Evolutionary conservation across 2,797 vertebrate genomes (phyloP).

Genomic region (Serranus cabrilla): DNA sequence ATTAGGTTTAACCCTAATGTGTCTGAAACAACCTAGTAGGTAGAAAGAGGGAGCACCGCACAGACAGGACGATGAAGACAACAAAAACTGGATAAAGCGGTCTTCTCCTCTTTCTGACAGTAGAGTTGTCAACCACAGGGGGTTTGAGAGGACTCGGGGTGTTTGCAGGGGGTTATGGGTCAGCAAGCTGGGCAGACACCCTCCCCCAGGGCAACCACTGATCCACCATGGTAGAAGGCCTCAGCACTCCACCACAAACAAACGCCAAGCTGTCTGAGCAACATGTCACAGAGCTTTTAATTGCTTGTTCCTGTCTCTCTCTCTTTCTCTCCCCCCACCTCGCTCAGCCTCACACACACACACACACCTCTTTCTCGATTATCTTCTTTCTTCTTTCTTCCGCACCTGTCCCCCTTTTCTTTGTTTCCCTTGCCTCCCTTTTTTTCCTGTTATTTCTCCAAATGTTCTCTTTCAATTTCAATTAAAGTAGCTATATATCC

Average conservation of each 20-base stretch:
- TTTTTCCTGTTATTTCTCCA: slow-evolving; percentile 4
- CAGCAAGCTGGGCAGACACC: slow-evolving; percentile 82
- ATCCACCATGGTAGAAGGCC: slow-evolving; percentile 76
- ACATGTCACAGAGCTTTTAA: slow-evolving; percentile 86
- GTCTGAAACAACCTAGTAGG: slow-evolving; percentile 31
- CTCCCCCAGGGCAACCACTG: slow-evolving; percentile 76
- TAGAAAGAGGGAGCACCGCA: slow-evolving; percentile 20
- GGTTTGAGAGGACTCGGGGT: slow-evolving; percentile 74
- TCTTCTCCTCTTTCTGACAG: slow-evolving; percentile 80
- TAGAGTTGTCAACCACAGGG: slow-evolving; percentile 79
- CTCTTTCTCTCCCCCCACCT: slow-evolving; percentile 31
- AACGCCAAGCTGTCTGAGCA: slow-evolving; percentile 83
- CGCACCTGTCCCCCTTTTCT: slow-evolving; percentile 47
- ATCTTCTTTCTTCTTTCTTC: slow-evolving; percentile 38
- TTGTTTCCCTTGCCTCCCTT: slow-evolving; percentile 36
- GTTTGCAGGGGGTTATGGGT: slow-evolving; percentile 84
- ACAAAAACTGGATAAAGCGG: slow-evolving; percentile 76
- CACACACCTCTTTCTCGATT: slow-evolving; percentile 42
- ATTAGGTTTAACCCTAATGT: slow-evolving; percentile 13
- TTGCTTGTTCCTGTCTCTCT: slow-evolving; percentile 84
- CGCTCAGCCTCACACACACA: slow-evolving; percentile 32
- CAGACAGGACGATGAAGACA: slow-evolving; percentile 67
- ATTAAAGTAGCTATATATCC: not conserved
- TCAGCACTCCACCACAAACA: slow-evolving; percentile 82
- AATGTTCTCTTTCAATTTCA: slow-evolving; percentile 17